Percentiles rank a stretch among this genome's conserved stretches.
Conservation (phyloP, 2,797 vertebrate genomes). For the Thunnus albacares region DNA sequence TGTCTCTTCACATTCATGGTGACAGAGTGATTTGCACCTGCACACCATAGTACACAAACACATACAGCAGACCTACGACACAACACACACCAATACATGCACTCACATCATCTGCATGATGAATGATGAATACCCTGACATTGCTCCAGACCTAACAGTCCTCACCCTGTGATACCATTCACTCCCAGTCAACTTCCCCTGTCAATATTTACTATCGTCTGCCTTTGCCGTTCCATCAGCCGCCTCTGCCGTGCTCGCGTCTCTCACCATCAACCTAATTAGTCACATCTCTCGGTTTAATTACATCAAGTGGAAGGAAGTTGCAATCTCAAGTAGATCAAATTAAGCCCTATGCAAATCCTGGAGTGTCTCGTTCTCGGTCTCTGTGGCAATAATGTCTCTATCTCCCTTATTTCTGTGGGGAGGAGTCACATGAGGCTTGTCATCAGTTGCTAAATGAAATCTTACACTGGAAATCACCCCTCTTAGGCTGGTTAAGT, state of each 20-base stretch:
- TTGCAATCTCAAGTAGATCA: slow-evolving; percentile 89
- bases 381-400: slow-evolving; percentile 79
- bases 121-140: slow-evolving; percentile 52
- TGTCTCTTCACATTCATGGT: slow-evolving; percentile 1
- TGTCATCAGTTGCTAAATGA: slow-evolving; percentile 80
- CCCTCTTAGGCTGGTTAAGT: slow-evolving; percentile 80
- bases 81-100: neutral
- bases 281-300: slow-evolving; percentile 88
- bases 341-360: slow-evolving; percentile 87
- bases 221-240: slow-evolving; percentile 63
- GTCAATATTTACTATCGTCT: slow-evolving; percentile 85
- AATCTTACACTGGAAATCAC: slow-evolving; percentile 83
- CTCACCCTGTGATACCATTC: slow-evolving; percentile 53
- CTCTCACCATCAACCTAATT: slow-evolving; percentile 86
- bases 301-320: slow-evolving; percentile 89
- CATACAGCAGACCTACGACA: neutral
- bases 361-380: slow-evolving; percentile 78
- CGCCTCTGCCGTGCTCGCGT: slow-evolving; percentile 66
- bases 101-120: slow-evolving; percentile 35
- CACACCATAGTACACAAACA: neutral
- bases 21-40: slow-evolving; percentile 17
- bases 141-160: slow-evolving; percentile 35
- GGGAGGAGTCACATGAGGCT: slow-evolving; percentile 66
- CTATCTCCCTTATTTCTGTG: slow-evolving; percentile 65
- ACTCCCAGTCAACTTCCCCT: slow-evolving; percentile 72